A percentile compares a stretch with the other conserved stretches of the same genome.
Conservation (phyloP, 2,113 vertebrate species). For the Oncorhynchus gorbuscha region DNA sequence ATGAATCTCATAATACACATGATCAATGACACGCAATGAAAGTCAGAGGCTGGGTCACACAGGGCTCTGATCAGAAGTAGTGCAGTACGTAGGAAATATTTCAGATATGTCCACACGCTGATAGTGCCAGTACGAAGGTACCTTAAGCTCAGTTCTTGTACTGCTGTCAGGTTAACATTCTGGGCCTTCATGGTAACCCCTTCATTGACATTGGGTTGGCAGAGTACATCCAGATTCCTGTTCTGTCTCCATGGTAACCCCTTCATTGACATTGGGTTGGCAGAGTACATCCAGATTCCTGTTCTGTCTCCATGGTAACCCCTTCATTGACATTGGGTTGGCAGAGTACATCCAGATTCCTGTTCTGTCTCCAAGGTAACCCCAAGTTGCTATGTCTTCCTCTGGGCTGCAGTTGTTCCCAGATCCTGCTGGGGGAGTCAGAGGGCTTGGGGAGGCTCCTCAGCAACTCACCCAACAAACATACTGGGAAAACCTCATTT, state of each 20-base stretch:
- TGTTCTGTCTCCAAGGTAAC: constrained; percentile 64
- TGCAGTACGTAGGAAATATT: neutral
- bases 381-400: constrained; percentile 63
- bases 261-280: constrained; percentile 14
- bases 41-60: neutral
- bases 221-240: constrained; percentile 35
- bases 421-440: constrained; percentile 63
- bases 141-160: constrained; percentile 63
- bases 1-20: neutral
- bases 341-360: constrained; percentile 30
- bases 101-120: neutral
- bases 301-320: constrained; percentile 63
- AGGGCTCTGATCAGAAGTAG: too few relatives aligned
- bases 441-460: constrained; percentile 58
- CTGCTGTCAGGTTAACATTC: constrained; percentile 66
- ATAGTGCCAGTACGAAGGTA: neutral
- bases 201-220: constrained; percentile 12
- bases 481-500: constrained; percentile 9
- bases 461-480: constrained; percentile 56
- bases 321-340: constrained; percentile 12
- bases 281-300: constrained; percentile 34
- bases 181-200: constrained; percentile 50
- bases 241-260: constrained; percentile 64
- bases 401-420: constrained; percentile 67
- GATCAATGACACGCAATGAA: too few relatives aligned